These are phyloP conservation scores for Prostheceraeus crozeri DNA, from an alignment of 2,888 invertebrate species.

Conservation along the genomic window DNA sequence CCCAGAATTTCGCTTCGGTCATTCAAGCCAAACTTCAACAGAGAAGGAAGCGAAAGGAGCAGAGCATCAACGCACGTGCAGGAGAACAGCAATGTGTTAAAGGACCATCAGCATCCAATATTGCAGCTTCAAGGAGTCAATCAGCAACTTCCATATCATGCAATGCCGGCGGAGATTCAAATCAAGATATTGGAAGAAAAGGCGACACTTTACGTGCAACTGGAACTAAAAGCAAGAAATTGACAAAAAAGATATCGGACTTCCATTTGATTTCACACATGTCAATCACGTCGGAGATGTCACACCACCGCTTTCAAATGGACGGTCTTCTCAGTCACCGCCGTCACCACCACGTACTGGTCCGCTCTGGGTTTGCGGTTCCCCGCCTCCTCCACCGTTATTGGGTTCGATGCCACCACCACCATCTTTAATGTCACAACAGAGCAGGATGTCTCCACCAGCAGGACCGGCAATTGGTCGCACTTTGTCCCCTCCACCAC, in stretches of 20 bases:
- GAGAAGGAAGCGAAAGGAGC: slow-evolving; percentile 25
- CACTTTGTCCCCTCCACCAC: too few relatives aligned
- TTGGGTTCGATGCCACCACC: slow-evolving; percentile 42
- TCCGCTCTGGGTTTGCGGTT: too few relatives aligned
- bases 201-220: slow-evolving; percentile 56
- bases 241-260: slow-evolving; percentile 83
- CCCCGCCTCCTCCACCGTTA: slow-evolving; percentile 31
- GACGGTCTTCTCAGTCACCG: neutral
- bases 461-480: too few relatives aligned
- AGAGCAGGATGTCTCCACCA: too few relatives aligned
- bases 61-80: neutral
- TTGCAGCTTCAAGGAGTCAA: neutral
- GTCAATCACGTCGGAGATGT: slow-evolving; percentile 68
- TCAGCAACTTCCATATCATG: slow-evolving; percentile 14
- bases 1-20: slow-evolving; percentile 65
- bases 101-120: too few relatives aligned
- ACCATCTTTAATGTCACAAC: too few relatives aligned
- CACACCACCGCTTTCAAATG: slow-evolving; percentile 39
- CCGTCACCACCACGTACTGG: slow-evolving; percentile 2
- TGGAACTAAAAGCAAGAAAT: too few relatives aligned
- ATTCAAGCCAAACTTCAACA: slow-evolving; percentile 69
- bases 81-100: too few relatives aligned
- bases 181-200: slow-evolving; percentile 39
- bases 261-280: slow-evolving; percentile 72
- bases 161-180: too few relatives aligned